Percentiles rank a stretch among this genome's conserved stretches.
phyloP scores from a whole-genome alignment of 2,888 invertebrate species.

The Rotaria magnacalcarata region DNA sequence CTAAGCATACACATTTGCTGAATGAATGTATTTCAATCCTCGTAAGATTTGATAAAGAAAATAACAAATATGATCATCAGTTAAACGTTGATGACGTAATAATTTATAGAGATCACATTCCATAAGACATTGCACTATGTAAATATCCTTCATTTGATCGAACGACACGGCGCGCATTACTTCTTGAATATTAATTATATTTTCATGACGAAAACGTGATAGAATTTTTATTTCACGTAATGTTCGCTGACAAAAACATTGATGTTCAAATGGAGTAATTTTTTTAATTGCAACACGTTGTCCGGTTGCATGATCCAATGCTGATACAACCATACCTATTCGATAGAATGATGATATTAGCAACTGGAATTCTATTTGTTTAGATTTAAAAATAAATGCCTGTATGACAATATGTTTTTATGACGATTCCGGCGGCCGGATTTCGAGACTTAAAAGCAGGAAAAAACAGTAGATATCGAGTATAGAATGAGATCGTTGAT shows the following conservation, averaged over 20 bases:
- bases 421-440: too few relatives aligned
- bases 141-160: slow-evolving; percentile 60
- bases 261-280: slow-evolving; percentile 99
- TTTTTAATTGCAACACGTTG: slow-evolving; percentile 98
- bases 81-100: slow-evolving; percentile 96
- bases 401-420: too few relatives aligned
- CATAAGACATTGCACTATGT: slow-evolving; percentile 99
- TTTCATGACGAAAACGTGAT: slow-evolving; percentile 98
- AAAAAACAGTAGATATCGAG: too few relatives aligned
- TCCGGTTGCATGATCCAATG: slow-evolving; percentile 66
- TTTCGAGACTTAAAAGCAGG: too few relatives aligned
- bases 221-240: slow-evolving; percentile 97
- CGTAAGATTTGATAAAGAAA: slow-evolving; percentile 80
- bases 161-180: slow-evolving; percentile 88
- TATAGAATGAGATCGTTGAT: too few relatives aligned
- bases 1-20: slow-evolving; percentile 77
- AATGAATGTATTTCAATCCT: slow-evolving; percentile 95
- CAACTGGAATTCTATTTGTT: too few relatives aligned
- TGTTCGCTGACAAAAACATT: slow-evolving; percentile 98
- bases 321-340: slow-evolving; percentile 51
- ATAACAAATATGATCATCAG: slow-evolving; percentile 99
- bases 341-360: too few relatives aligned
- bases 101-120: slow-evolving; percentile 99
- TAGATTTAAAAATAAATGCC: too few relatives aligned
- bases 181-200: slow-evolving; percentile 98